Percentiles rank a stretch among this genome's conserved stretches.
phyloP scores from a whole-genome alignment of 2,113 vertebrate species.

The Pan troglodytes region NHGRI_mPanTro3-v2.1_pri NC_072401.2:31580501-31581000 shows the following conservation, averaged over 20 bases:
- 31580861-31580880: not conserved
- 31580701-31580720: not conserved
- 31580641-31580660: not conserved
- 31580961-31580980: not conserved
- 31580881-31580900: not conserved
- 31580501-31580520: not conserved
- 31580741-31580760: not conserved
- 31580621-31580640: not conserved
- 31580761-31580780: not conserved
- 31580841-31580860: not conserved
- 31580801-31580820: not conserved
- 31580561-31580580: not conserved
- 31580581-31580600: not conserved
- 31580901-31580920: not conserved
- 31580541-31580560: not conserved
- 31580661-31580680: not conserved
- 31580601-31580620: not conserved
- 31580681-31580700: not conserved
- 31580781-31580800: not conserved
- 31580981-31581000: not conserved
- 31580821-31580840: not conserved
- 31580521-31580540: not conserved
- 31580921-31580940: not conserved
- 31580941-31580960: not conserved
- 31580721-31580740: not conserved